A percentile compares a stretch with the other conserved stretches of the same genome.
Evolutionary conservation across 2,888 invertebrate species (phyloP).

Genomic region (Carabus problematicus): DNA sequence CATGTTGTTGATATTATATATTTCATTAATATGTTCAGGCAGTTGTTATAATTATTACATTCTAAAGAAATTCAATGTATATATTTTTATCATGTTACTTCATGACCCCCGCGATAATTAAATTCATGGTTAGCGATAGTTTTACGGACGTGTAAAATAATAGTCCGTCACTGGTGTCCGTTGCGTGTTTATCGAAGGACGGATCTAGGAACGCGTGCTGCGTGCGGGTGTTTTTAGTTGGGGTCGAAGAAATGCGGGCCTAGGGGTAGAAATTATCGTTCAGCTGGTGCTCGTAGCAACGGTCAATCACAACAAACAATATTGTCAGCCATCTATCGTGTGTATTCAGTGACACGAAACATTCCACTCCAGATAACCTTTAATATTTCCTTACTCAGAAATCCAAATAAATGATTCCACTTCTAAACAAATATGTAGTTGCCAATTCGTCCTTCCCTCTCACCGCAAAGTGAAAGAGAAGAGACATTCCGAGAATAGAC

Average conservation of each 20-base stretch:
- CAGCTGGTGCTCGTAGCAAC: conserved; percentile 21
- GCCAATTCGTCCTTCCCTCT: neutral
- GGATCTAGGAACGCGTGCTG: neutral
- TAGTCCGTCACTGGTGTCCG: neutral
- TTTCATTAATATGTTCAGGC: no score
- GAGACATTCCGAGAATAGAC: no score
- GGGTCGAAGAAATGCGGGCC: neutral
- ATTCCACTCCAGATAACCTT: neutral
- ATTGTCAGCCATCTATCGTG: neutral
- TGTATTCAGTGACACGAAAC: neutral
- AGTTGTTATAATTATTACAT: neutral
- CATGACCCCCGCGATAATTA: no score
- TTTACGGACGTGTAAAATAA: neutral
- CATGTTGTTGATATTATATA: no score
- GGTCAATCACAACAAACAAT: conserved; percentile 25
- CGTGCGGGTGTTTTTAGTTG: neutral
- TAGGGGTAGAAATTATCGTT: conserved; percentile 1
- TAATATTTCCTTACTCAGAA: neutral
- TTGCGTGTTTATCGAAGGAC: neutral
- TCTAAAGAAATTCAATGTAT: conserved; percentile 1
- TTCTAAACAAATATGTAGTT: neutral
- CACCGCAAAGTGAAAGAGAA: no score
- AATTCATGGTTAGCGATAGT: neutral
- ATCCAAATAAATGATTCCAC: neutral
- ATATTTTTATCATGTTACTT: no score